A percentile compares a stretch with the other conserved stretches of the same genome.
Conservation (phyloP, 2,113 vertebrate species). For the Hoplias malabaricus region DNA sequence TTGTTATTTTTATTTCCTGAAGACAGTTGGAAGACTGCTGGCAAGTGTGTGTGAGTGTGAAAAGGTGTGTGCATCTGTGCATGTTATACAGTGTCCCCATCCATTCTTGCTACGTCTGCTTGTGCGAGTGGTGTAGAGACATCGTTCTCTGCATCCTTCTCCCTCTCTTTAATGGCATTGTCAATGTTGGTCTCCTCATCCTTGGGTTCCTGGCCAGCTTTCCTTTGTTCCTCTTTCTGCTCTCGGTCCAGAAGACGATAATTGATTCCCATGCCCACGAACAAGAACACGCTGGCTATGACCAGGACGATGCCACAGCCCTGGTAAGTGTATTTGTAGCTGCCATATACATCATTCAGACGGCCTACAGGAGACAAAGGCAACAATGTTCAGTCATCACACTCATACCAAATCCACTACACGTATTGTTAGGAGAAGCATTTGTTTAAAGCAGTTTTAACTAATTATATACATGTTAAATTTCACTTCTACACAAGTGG, state of each 20-base stretch:
- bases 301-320: slow-evolving; percentile 84
- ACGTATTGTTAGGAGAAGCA: too few relatives aligned
- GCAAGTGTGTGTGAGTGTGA: background rate
- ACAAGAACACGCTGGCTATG: slow-evolving; percentile 81
- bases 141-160: slow-evolving; percentile 64
- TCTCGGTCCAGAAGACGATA: slow-evolving; percentile 84
- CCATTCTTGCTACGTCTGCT: slow-evolving; percentile 60
- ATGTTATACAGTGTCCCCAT: slow-evolving; percentile 64
- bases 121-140: slow-evolving; percentile 38
- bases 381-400: background rate
- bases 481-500: background rate
- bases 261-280: slow-evolving; percentile 92
- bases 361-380: slow-evolving; percentile 20
- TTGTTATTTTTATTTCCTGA: background rate
- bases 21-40: slow-evolving; percentile 8
- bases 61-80: background rate
- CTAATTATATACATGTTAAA: too few relatives aligned
- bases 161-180: slow-evolving; percentile 56
- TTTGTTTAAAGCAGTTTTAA: too few relatives aligned
- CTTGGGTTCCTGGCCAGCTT: slow-evolving; percentile 33
- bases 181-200: slow-evolving; percentile 68
- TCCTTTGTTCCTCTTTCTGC: slow-evolving; percentile 70
- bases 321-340: slow-evolving; percentile 93
- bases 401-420: too few relatives aligned
- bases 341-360: slow-evolving; percentile 80